A percentile compares a stretch with the other conserved stretches of the same genome.
phyloP scores from a whole-genome alignment of 2,888 invertebrate species.

The Hypomecis atomaria region DNA sequence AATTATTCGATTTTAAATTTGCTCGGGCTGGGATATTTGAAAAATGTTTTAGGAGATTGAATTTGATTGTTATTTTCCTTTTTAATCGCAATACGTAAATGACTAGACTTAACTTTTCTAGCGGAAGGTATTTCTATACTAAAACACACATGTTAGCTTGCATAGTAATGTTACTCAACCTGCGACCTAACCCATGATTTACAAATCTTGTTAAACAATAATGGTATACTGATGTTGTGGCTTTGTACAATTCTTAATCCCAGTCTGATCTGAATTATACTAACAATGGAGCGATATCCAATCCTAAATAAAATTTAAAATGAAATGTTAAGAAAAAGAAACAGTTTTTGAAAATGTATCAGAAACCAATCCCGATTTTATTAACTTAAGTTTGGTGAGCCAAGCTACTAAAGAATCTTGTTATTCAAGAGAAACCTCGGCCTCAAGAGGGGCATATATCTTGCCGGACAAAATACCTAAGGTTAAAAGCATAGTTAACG shows the following conservation, averaged over 20 bases:
- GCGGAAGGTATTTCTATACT: too few relatives aligned
- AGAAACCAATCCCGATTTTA: neutral
- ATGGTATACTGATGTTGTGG: too few relatives aligned
- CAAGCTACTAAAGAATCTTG: conserved; percentile 18
- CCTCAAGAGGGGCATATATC: conserved; percentile 37
- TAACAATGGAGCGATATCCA: too few relatives aligned
- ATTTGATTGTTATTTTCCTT: neutral
- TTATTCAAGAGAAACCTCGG: conserved; percentile 18
- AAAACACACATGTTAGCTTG: too few relatives aligned
- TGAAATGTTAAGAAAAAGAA: neutral
- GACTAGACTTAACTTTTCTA: too few relatives aligned
- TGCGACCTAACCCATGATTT: too few relatives aligned
- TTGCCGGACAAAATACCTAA: conserved; percentile 34
- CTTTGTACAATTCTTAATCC: too few relatives aligned
- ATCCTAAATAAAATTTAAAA: neutral
- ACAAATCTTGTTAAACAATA: too few relatives aligned
- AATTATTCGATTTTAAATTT: conserved; percentile 6
- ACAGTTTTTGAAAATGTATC: neutral
- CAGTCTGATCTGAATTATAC: too few relatives aligned
- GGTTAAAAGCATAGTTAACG: conserved; percentile 39
- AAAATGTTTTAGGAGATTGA: neutral
- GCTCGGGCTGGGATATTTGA: neutral
- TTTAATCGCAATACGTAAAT: neutral
- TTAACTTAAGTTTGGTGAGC: neutral
- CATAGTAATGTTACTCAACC: too few relatives aligned